Percentiles rank a stretch among this genome's conserved stretches.
phyloP scores from a whole-genome alignment of 1,140 invertebrate species.

The Rhizoglyphus robini region DNA sequence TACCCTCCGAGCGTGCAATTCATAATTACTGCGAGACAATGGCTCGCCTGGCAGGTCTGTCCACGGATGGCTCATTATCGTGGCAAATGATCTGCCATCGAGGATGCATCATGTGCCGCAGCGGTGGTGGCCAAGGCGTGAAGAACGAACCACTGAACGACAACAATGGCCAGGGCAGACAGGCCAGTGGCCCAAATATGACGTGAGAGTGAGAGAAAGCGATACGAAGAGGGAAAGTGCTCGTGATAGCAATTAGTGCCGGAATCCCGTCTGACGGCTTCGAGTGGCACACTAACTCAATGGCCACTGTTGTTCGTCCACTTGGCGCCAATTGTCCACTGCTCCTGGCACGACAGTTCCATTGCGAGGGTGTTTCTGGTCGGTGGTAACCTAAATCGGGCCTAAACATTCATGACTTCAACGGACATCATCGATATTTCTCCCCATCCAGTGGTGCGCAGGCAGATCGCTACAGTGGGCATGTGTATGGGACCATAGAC shows the following conservation, averaged over 20 bases:
- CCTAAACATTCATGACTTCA: background rate
- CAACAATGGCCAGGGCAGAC: background rate
- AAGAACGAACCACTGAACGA: background rate
- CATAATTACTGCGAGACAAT: background rate
- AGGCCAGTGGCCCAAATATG: background rate
- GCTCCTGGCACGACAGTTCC: too few species aligned
- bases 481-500: background rate
- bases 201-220: background rate
- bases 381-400: background rate
- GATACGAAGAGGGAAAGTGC: background rate
- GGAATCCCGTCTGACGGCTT: slow-evolving; percentile 4
- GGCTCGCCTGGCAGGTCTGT: background rate
- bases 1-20: background rate
- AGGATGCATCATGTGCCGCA: background rate
- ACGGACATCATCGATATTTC: background rate
- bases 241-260: background rate
- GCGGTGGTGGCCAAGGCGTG: slow-evolving; percentile 5
- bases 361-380: too few species aligned
- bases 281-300: background rate
- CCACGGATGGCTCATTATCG: background rate
- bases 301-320: too few species aligned
- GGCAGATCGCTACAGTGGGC: background rate
- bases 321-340: too few species aligned
- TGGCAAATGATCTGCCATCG: background rate
- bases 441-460: background rate